Evolutionary conservation across 2,797 vertebrate genomes (phyloP).

Genomic region (Gobionotothen gibberifrons): DNA sequence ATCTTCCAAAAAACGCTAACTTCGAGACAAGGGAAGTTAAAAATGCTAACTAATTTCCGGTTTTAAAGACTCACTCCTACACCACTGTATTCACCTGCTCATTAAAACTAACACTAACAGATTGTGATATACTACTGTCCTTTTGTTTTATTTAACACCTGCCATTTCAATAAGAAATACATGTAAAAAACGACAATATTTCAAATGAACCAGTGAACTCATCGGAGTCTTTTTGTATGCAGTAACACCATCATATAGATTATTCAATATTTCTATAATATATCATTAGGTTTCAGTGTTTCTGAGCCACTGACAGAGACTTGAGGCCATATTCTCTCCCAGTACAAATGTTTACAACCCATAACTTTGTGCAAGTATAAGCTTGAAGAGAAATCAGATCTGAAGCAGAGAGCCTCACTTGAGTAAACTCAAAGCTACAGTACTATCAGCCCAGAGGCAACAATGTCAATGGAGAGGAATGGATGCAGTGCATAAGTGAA

Average conservation of each 20-base stretch:
- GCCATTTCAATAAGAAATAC: not conserved
- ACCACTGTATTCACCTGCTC: not conserved
- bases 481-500: not conserved
- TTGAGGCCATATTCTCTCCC: not conserved
- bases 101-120: not conserved
- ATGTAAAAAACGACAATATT: not conserved
- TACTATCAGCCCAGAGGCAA: not conserved
- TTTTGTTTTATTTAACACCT: not conserved
- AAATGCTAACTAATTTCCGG: no score
- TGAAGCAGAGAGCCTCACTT: not conserved
- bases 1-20: no score
- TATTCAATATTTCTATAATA: not conserved
- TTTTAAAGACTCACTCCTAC: no score
- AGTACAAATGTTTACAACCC: not conserved
- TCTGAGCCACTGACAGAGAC: not conserved
- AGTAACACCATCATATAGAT: not conserved
- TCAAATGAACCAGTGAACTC: not conserved
- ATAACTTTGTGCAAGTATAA: slow-evolving; percentile 22
- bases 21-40: no score
- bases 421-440: slow-evolving; percentile 4
- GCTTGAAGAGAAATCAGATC: slow-evolving; percentile 26
- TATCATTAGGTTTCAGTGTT: no score
- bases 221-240: not conserved
- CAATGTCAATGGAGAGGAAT: not conserved
- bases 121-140: not conserved